Base-by-base conservation (phyloP, 2,113 vertebrate species). In the Cottus gobio region DNA sequence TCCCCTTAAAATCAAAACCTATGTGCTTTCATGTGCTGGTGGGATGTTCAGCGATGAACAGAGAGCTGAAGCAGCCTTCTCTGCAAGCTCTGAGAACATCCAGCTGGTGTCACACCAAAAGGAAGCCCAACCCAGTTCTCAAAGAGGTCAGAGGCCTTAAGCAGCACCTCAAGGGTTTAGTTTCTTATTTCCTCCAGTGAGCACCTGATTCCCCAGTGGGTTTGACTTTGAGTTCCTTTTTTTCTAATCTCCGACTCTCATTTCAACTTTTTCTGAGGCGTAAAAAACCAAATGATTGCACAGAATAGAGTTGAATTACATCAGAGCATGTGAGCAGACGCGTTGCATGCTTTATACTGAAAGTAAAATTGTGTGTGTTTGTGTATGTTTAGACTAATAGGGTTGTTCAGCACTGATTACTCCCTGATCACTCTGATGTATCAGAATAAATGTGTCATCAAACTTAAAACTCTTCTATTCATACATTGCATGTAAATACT, bases 71-170 rank as follows among this genome's bases (percentile, higher is more conserved):
- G 48, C 34, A 5, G 34, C 12, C 30, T 16, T 65, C 7, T 42
- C 42, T 42, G 42, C 44, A 48, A 66, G n/a, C 4, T 50, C 22
- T 28, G 15, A 52, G 7, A 82, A 46, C 28, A 7, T 37, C 16
- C 4, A 3, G 18, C 30, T 30, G 6, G 36, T 65, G 37, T 37
- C 24, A 42, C 34, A 9, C 1, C 10, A 5, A 70, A 64, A 78
- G 77, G 85, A 89, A 89, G 8, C 76, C 77, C 70, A 57, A 1
- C 80, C 86, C 84, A 79, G 84, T 58, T 87, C 42, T 30, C 42
- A 39, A 8, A 66, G 34, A n/a, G 77, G 78, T 73, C 58, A 71
- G 36, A 70, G 36, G 75, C 64, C 67, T 56, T 5, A 8, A 28
- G 26, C 4, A 67, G 15, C 77, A 68, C 20, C 46, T 69, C 36